Percentiles rank a stretch among this genome's conserved stretches.
These are phyloP conservation scores for Anhinga rufa DNA, from an alignment of 2,113 vertebrate genomes.

Conservation along the genomic window DNA sequence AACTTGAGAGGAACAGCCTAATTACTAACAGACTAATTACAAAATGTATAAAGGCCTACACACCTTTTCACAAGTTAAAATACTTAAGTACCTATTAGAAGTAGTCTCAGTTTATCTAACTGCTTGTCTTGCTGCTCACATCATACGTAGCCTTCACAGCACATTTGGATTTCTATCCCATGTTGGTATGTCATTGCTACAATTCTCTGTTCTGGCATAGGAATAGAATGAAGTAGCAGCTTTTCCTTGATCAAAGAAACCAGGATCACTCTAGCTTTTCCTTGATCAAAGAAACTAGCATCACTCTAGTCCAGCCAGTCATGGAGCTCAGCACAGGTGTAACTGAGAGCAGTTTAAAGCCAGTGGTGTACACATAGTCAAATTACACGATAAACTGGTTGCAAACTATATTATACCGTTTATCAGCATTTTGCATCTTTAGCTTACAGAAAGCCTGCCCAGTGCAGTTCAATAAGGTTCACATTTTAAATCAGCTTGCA, in stretches of 20 bases:
- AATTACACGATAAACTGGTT: background rate
- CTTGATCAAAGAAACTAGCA: too few relatives aligned
- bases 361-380: accelerated
- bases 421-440: background rate
- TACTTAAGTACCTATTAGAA: background rate
- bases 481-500: background rate
- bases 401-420: background rate
- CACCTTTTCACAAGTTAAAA: background rate
- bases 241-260: background rate
- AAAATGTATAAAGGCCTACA: background rate
- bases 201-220: background rate
- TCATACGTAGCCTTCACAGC: background rate
- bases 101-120: background rate
- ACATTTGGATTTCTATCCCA: background rate
- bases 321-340: background rate
- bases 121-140: background rate
- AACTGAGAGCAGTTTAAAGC: background rate
- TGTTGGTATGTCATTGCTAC: background rate
- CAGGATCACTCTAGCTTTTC: background rate
- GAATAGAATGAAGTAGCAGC: background rate
- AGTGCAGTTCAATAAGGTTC: background rate
- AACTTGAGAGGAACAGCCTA: background rate
- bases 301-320: background rate
- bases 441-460: background rate
- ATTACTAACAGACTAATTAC: background rate